These are phyloP conservation scores for Molossus molossus DNA, from an alignment of 2,797 vertebrate genomes.

Conservation along the genomic window DNA sequence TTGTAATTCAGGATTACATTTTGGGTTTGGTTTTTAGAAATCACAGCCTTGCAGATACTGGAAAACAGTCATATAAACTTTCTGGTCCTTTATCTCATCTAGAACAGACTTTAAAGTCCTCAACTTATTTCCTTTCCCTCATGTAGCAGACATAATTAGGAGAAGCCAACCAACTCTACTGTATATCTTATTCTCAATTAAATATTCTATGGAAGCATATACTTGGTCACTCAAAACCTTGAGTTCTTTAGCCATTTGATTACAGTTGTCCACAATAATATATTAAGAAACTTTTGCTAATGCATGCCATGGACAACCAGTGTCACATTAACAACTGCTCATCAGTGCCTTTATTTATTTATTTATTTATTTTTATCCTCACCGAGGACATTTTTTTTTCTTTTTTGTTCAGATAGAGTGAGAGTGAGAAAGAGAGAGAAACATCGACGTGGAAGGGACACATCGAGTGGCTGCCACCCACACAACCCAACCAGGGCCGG, in stretches of 20 bases:
- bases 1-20: conserved; percentile 34
- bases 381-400: no score
- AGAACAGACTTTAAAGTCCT: conserved; percentile 45
- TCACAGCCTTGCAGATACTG: not conserved
- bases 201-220: not conserved
- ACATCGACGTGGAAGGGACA: no score
- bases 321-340: not conserved
- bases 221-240: not conserved
- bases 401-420: no score
- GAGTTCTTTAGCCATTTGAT: not conserved
- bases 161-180: not conserved
- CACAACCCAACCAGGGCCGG: no score
- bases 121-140: conserved; percentile 9
- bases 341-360: not conserved
- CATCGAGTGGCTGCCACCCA: no score
- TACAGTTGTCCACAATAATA: not conserved
- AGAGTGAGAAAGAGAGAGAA: no score
- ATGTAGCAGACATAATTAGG: not conserved
- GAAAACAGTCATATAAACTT: not conserved
- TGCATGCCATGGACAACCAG: not conserved
- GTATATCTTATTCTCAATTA: conserved; percentile 11
- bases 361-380: no score
- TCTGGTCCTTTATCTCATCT: conserved; percentile 29
- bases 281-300: not conserved
- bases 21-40: conserved; percentile 6